Conservation (phyloP, 2,888 invertebrate species). For the Apamea monoglypha region DNA sequence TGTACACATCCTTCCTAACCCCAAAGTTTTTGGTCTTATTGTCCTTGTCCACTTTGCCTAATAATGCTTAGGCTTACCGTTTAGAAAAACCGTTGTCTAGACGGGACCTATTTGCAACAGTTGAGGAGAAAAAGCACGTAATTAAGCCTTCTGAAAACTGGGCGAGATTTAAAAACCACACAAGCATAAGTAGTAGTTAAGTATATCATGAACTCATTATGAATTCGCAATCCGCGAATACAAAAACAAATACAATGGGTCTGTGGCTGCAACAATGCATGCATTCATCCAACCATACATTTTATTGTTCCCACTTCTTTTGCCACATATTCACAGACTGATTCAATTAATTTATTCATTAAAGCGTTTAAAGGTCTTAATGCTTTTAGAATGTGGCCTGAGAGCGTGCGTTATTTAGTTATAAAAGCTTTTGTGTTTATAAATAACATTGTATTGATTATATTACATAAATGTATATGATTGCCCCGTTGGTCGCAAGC, state of each 20-base stretch:
- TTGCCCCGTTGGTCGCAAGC: too few species aligned
- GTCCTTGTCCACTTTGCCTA: neutral
- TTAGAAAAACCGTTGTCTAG: neutral
- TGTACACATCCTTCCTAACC: neutral
- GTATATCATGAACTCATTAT: slow-evolving; percentile 74
- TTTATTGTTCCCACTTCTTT: slow-evolving; percentile 67
- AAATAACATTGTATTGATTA: slow-evolving; percentile 38
- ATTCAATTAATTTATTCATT: slow-evolving; percentile 71
- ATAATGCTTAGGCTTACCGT: neutral
- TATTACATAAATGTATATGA: too few species aligned
- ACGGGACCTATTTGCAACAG: neutral
- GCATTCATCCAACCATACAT: slow-evolving; percentile 74
- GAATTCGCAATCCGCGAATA: slow-evolving; percentile 68
- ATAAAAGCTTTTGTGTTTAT: slow-evolving; percentile 36
- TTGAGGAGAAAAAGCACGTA: neutral
- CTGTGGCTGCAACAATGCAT: slow-evolving; percentile 78
- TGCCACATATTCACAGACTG: slow-evolving; percentile 63
- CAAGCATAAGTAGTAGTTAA: slow-evolving; percentile 13
- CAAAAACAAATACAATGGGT: slow-evolving; percentile 73
- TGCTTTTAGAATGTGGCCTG: slow-evolving; percentile 32
- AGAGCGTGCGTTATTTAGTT: slow-evolving; percentile 36
- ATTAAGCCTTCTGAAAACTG: neutral
- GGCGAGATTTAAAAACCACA: neutral
- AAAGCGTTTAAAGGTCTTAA: slow-evolving; percentile 54
- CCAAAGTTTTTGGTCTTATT: neutral